These are phyloP conservation scores for Ochlodes sylvanus DNA, from an alignment of 2,888 invertebrate genomes.

Conservation along the genomic window DNA sequence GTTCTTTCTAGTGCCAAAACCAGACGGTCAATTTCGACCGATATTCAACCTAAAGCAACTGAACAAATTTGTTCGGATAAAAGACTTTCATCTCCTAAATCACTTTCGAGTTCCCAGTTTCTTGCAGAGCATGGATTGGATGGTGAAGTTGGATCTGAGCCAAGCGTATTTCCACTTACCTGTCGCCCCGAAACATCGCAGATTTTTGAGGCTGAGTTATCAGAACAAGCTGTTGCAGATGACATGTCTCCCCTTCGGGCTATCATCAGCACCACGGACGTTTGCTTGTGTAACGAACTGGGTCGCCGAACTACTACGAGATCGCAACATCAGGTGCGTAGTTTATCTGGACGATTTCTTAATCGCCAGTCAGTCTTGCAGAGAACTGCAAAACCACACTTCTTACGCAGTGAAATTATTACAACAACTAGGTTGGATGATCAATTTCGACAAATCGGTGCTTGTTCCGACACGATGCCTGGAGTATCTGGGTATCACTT, in stretches of 20 bases:
- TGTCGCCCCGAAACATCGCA: constrained; percentile 34
- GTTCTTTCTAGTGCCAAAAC: constrained; percentile 41
- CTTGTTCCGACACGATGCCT: constrained; percentile 39
- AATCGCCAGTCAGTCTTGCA: constrained; percentile 30
- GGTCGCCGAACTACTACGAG: background rate
- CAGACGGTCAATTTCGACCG: constrained; percentile 33
- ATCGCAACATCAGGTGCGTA: constrained; percentile 29
- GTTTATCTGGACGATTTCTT: constrained; percentile 51
- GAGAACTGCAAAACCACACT: constrained; percentile 4
- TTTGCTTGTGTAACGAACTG: background rate
- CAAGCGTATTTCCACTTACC: constrained; percentile 46
- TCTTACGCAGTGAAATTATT: constrained; percentile 28
- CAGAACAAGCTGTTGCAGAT: constrained; percentile 37
- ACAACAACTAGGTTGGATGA: constrained; percentile 40
- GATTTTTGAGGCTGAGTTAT: constrained; percentile 41
- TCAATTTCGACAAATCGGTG: constrained; percentile 42
- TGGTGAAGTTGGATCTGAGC: constrained; percentile 42
- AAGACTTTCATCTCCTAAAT: constrained; percentile 38
- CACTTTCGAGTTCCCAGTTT: constrained; percentile 41
- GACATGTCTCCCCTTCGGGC: constrained; percentile 14
- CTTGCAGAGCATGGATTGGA: constrained; percentile 41
- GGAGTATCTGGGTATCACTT: constrained; percentile 44
- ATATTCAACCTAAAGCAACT: constrained; percentile 41
- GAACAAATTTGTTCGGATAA: constrained; percentile 37
- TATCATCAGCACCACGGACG: background rate